phyloP scores from a whole-genome alignment of 2,113 vertebrate genomes.

The Erpornis zantholeuca region DNA sequence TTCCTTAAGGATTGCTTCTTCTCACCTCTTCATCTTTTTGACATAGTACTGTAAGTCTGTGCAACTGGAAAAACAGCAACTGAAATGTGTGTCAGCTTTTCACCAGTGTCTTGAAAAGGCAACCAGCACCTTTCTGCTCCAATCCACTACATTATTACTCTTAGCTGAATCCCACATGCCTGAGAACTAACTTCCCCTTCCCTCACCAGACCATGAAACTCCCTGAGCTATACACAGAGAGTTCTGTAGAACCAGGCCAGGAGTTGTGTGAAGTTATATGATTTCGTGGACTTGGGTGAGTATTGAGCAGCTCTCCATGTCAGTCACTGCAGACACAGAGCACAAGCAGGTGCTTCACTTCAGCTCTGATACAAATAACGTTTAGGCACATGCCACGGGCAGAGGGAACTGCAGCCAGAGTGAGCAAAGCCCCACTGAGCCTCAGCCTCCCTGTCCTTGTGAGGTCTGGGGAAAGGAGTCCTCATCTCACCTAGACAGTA shows the following conservation, averaged over 20 bases:
- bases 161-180: background rate
- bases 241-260: background rate
- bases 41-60: background rate
- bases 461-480: background rate
- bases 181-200: background rate
- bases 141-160: rapidly evolving
- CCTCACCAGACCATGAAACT: background rate
- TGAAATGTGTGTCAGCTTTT: background rate
- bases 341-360: background rate
- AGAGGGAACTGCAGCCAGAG: background rate
- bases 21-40: background rate
- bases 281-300: background rate
- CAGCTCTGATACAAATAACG: background rate
- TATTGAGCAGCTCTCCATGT: rapidly evolving
- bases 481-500: background rate
- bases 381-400: rapidly evolving
- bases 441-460: background rate
- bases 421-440: background rate
- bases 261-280: background rate
- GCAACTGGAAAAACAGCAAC: background rate
- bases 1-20: background rate
- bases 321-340: background rate
- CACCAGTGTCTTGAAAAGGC: background rate
- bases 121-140: background rate
- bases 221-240: background rate